Base-by-base conservation (phyloP, 2,888 invertebrate genomes). In the Eristalis pertinax region DNA sequence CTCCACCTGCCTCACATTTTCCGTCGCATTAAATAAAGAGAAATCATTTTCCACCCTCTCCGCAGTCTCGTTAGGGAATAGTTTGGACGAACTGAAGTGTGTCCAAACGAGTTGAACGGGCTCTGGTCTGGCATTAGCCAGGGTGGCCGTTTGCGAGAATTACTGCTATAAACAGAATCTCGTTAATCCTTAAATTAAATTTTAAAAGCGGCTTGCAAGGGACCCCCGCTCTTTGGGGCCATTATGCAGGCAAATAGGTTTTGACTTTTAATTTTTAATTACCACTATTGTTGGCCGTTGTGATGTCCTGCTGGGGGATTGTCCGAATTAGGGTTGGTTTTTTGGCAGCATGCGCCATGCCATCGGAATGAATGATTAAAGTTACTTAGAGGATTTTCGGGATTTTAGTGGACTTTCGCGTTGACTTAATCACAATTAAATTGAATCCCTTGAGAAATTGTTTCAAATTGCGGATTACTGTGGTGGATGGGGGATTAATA, bases 191-290 rank as follows among this genome's bases (percentile, higher is more conserved):
- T 64, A 22, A 63, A 50, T 63, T 73, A 64, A 50, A 73, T 41
- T 63, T 73, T 43, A 29, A 73, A 73, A 64, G 29, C 64, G 32
- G 62, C 29, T 63, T 41, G 24, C 50, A 13, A 60, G 43, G 43
- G 62, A 41, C 8, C 26, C 1, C 19, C 26, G 8, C 62, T 11
- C 29, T 26, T 62, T n/a, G 19, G 22, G 43, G 29, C 63, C 19
- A 73, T 41, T 73, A 29, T 43, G 41, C 32, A 19, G 56, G 35
- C 50, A 35, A 58, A 69, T 35, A 58, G 56, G 69, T 58, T 26
- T 60, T 60, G 35, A 58, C 69, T 58, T 58, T 69, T 69, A 58
- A 69, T 69, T 69, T 15, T 35, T 35, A 69, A 69, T 69, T 69
- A 58, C 32, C 58, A 29, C 24, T 29, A 60, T 29, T 26, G 26